These are phyloP conservation scores for Canis aureus DNA, from an alignment of 2,113 vertebrate species.

Conservation along the genomic window DNA sequence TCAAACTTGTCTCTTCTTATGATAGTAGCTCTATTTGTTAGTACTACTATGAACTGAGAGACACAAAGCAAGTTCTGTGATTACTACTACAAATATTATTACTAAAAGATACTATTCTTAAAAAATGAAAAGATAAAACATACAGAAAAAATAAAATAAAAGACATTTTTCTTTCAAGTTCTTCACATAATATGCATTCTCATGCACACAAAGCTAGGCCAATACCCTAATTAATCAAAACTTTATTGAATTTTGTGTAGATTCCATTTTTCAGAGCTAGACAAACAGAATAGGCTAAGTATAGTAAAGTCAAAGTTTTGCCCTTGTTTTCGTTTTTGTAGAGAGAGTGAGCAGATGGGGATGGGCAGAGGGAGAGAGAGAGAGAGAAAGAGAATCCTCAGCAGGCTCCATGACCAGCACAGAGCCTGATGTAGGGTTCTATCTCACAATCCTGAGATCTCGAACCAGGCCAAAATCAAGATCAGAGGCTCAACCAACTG, in stretches of 20 bases:
- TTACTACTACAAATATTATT: background rate
- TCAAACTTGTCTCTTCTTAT: conserved; percentile 34
- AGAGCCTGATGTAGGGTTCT: background rate
- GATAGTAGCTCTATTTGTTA: background rate
- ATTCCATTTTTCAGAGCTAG: background rate
- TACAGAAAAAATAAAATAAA: background rate
- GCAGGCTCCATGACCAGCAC: background rate
- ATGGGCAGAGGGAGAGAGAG: background rate
- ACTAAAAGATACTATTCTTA: background rate
- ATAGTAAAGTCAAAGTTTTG: background rate
- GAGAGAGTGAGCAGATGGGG: background rate
- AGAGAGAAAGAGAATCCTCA: background rate
- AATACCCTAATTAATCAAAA: background rate
- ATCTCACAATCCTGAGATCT: background rate
- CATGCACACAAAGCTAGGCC: background rate
- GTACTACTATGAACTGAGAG: background rate
- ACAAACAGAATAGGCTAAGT: background rate
- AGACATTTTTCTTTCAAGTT: background rate
- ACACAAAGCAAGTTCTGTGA: background rate
- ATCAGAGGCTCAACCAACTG: background rate
- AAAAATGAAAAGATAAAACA: too few relatives aligned
- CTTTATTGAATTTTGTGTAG: background rate
- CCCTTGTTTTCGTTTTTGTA: background rate
- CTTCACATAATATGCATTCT: background rate
- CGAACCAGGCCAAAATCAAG: background rate